Evolutionary conservation across 2,113 vertebrate genomes (phyloP).

Genomic region (Phalacrocorax pelagicus): DNA sequence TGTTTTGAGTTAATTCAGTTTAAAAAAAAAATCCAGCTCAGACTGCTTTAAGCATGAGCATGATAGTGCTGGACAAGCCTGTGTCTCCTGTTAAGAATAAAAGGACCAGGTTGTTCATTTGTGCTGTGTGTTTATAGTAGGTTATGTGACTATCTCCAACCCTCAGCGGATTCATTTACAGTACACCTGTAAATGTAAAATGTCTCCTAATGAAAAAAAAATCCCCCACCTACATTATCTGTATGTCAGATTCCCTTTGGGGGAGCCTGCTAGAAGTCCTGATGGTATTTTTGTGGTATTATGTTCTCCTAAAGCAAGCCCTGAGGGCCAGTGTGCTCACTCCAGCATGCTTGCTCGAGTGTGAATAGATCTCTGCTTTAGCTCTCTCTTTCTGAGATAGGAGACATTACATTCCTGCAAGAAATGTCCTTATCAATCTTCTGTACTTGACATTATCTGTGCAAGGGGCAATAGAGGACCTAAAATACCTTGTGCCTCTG

Average conservation of each 20-base stretch:
- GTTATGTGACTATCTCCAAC: not conserved
- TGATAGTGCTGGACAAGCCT: not conserved
- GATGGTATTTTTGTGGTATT: not conserved
- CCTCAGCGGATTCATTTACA: not conserved
- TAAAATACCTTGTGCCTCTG: constrained; percentile 17
- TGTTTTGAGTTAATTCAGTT: not conserved
- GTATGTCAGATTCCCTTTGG: not conserved
- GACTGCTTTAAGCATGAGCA: not conserved
- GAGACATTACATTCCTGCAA: not conserved
- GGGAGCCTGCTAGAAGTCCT: not conserved
- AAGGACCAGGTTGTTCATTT: not conserved
- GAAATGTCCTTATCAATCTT: not conserved
- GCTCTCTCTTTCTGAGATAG: not conserved
- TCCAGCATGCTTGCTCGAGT: not conserved
- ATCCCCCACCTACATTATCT: not conserved
- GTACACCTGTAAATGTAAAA: not conserved
- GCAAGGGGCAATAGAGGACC: not conserved
- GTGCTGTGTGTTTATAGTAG: not conserved
- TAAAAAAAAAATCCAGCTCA: not conserved
- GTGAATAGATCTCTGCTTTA: not conserved
- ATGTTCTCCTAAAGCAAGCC: not conserved
- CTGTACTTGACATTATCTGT: constrained; percentile 9
- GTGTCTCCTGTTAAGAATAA: not conserved
- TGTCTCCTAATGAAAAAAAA: not conserved
- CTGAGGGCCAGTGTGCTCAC: accelerated